Evolutionary conservation across 2,797 vertebrate species (phyloP), one percentile per base, ranked within the genome.

Genomic region (Pseudotriccus pelzelni): DNA sequence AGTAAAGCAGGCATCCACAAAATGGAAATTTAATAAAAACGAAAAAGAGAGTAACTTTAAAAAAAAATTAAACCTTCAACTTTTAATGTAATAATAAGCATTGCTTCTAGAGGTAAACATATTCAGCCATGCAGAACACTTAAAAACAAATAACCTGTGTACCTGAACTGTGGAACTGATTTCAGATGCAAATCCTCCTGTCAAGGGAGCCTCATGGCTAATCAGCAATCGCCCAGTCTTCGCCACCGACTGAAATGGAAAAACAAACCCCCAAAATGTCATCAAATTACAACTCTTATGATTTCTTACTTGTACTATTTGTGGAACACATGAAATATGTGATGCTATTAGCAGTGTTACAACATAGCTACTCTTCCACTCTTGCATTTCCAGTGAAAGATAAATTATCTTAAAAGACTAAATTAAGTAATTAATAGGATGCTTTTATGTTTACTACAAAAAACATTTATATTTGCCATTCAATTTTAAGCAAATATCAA

Each of bases 81-180:
- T 95, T 87, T 32, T 59, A 68, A 72, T 25, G 20, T 12, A 60
- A 14, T 25, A 30, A 76, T 36, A 83, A 89, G 62, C 39, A 75
- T 46, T 74, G 32, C 79, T 66, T 77, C 47, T 27, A 69, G 4
- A 91, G 12, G 20, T 6, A 78, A 47, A 86, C 24, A 67, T 28
- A 67, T 6, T 15, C 32, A 68, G 39, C 58, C 41, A 25, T 28
- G 16, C 37, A 79, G 74, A 80, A 92, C 16, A 55, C 37, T 85
- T 66, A 56, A 70, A 74, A 55, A 58, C 27, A 90, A 83, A 69
- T 55, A 60, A 59, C 1, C 7, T 41, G 14, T 14, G 96, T 98
- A 99, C 99, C 99, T 99, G 99, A 84, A 99, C 99, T 6, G 99
- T 98, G 14, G 99, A 98, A 97, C 99, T 98, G 96, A 99, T 99